Conservation (phyloP, 2,888 invertebrate genomes). For the Malacosoma neustria region DNA sequence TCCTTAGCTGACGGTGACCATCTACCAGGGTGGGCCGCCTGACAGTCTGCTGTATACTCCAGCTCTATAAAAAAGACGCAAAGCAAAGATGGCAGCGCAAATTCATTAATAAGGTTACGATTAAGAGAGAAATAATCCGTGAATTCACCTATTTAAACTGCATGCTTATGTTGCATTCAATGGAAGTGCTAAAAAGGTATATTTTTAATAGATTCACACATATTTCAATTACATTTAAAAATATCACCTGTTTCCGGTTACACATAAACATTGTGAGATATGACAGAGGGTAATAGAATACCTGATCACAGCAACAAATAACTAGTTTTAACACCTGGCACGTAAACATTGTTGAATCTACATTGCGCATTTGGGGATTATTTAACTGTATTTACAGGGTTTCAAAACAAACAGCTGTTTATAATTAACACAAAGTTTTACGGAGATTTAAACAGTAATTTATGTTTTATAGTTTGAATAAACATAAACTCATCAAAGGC, state of each 20-base stretch:
- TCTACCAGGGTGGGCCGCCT: too few species aligned
- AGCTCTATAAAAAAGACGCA: too few species aligned
- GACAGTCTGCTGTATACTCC: too few species aligned
- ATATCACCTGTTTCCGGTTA: not conserved
- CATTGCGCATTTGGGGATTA: conserved; percentile 24
- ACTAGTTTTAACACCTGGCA: conserved; percentile 59
- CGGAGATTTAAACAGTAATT: conserved; percentile 10
- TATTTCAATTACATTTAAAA: too few species aligned
- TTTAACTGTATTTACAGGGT: conserved; percentile 5
- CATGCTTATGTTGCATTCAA: too few species aligned
- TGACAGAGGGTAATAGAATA: conserved; percentile 35
- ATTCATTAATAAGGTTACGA: too few species aligned
- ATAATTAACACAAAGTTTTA: not conserved
- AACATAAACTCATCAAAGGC: conserved; percentile 25
- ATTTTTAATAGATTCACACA: too few species aligned
- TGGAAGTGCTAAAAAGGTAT: too few species aligned
- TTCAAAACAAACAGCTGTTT: not conserved
- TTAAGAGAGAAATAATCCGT: too few species aligned
- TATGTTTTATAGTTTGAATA: conserved; percentile 6
- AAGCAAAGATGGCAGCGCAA: too few species aligned
- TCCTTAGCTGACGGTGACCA: too few species aligned
- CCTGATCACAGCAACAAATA: conserved; percentile 39
- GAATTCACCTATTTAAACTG: too few species aligned
- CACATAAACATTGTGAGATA: conserved; percentile 20
- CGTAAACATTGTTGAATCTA: conserved; percentile 28